Evolutionary conservation across 1,140 invertebrate species (phyloP).

Genomic region (Drosophila micromelanica): DNA sequence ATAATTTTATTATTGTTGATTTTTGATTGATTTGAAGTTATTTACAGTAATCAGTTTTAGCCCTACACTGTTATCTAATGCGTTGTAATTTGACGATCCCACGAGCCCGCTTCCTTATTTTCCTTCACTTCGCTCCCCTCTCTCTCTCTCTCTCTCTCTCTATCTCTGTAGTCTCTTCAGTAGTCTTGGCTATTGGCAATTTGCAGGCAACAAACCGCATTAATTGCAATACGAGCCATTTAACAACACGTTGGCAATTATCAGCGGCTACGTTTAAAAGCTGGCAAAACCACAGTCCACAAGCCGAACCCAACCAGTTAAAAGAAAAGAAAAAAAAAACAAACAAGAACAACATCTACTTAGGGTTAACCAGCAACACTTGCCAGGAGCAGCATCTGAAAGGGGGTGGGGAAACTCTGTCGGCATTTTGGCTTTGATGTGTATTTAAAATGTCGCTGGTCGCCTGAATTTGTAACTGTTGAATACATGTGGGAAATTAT

Average conservation of each 20-base stretch:
- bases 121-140: background rate
- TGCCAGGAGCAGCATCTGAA: slow-evolving; percentile 28
- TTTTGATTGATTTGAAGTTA: no score
- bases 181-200: slow-evolving; percentile 19
- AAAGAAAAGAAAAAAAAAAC: background rate
- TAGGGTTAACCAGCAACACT: slow-evolving; percentile 81
- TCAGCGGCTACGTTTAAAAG: slow-evolving; percentile 54
- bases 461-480: slow-evolving; percentile 2
- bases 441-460: slow-evolving; percentile 62
- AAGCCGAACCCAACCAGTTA: slow-evolving; percentile 9
- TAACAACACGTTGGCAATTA: slow-evolving; percentile 72
- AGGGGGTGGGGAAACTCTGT: background rate
- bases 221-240: slow-evolving; percentile 78
- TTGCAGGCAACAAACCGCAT: slow-evolving; percentile 57
- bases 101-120: background rate
- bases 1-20: no score
- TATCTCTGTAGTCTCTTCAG: no score
- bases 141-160: no score
- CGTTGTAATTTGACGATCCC: slow-evolving; percentile 3
- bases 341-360: slow-evolving; percentile 43
- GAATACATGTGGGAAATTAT: slow-evolving; percentile 78
- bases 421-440: slow-evolving; percentile 64
- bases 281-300: slow-evolving; percentile 22
- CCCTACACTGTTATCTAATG: no score
- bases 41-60: no score